These are phyloP conservation scores for Mugil cephalus DNA, from an alignment of 2,113 vertebrate genomes.

Conservation along the genomic window DNA sequence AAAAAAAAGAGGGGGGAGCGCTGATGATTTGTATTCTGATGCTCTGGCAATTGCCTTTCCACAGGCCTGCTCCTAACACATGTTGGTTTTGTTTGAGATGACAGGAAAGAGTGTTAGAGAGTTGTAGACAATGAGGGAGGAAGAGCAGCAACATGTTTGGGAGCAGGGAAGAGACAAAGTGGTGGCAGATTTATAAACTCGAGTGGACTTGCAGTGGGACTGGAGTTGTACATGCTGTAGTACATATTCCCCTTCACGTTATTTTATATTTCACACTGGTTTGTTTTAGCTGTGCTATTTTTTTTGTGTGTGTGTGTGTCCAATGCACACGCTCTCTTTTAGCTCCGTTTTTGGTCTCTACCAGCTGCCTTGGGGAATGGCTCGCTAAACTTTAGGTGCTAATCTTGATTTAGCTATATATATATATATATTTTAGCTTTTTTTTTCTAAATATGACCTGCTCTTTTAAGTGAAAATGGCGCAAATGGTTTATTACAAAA, in stretches of 20 bases:
- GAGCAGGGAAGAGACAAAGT: conserved; percentile 25
- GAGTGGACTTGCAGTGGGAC: conserved; percentile 6
- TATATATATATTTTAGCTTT: too few species aligned
- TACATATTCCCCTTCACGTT: conserved; percentile 6
- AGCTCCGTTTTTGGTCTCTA: too few species aligned
- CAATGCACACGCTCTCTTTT: too few species aligned
- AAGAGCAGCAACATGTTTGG: conserved; percentile 35
- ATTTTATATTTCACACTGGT: neutral
- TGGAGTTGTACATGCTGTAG: conserved; percentile 1
- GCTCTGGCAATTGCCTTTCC: conserved; percentile 48
- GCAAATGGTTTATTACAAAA: too few species aligned
- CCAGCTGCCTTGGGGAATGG: too few species aligned
- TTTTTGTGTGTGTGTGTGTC: too few species aligned
- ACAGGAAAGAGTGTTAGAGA: conserved; percentile 20
- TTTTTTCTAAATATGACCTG: too few species aligned
- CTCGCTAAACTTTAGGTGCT: too few species aligned
- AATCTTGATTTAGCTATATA: too few species aligned
- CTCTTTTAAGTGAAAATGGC: too few species aligned
- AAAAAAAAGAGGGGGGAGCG: neutral
- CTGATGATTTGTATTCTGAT: conserved; percentile 67
- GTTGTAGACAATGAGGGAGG: conserved; percentile 30
- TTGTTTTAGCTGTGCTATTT: neutral
- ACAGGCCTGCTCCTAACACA: conserved; percentile 39
- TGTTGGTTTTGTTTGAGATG: conserved; percentile 59
- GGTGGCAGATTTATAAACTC: conserved; percentile 30